These are phyloP conservation scores for Phrynocephalus guinanensis DNA, from an alignment of 2,797 vertebrate genomes.

Conservation along the genomic window DNA sequence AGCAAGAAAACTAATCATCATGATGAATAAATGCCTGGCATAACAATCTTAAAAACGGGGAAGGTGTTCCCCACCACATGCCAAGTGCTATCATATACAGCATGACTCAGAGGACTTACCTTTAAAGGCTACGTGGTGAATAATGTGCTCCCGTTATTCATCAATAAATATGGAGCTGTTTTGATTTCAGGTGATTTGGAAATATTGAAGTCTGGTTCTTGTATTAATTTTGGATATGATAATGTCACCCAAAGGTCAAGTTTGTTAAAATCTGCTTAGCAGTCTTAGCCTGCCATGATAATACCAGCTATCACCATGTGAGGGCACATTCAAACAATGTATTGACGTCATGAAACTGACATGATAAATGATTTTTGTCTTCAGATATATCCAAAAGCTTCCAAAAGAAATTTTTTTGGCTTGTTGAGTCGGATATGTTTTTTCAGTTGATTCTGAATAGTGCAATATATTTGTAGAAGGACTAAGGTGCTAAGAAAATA, in stretches of 20 bases:
- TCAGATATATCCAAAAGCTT: background rate
- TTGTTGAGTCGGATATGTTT: background rate
- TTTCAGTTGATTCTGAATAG: background rate
- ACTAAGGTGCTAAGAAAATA: background rate
- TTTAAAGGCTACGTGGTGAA: background rate
- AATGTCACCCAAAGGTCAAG: constrained; percentile 9
- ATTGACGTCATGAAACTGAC: background rate
- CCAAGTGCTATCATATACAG: constrained; percentile 19
- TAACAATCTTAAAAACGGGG: constrained; percentile 62
- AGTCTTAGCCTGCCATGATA: background rate
- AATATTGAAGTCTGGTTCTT: background rate
- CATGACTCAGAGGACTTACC: constrained; percentile 23
- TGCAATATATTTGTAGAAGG: background rate
- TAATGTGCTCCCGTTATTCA: background rate
- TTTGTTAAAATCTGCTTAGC: background rate
- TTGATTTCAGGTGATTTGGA: constrained; percentile 2
- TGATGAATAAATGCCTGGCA: constrained; percentile 62
- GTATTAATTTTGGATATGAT: constrained; percentile 1
- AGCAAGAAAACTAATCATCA: constrained; percentile 57
- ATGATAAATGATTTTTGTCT: background rate
- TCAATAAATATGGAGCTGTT: constrained; percentile 4
- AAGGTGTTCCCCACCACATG: constrained; percentile 31
- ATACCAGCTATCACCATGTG: constrained; percentile 2
- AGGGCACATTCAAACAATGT: background rate
- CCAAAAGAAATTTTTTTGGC: background rate